Base-by-base conservation (phyloP, 2,113 vertebrate genomes). In the Pygoscelis adeliae region DNA sequence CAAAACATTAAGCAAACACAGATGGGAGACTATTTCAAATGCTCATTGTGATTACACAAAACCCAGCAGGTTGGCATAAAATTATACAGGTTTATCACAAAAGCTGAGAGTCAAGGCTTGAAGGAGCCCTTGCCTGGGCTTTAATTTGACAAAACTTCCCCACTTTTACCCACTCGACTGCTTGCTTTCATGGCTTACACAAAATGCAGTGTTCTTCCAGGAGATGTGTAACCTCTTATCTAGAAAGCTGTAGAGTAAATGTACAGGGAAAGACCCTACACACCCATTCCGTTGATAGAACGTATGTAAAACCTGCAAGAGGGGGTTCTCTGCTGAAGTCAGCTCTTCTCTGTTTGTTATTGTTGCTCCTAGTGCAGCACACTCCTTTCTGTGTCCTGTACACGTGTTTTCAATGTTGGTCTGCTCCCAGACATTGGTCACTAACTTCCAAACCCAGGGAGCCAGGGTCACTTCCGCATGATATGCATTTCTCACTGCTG, bases 391-490 rank as follows among this genome's bases (percentile, higher is more conserved):
- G 63, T 44, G 80, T 90, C 85, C 72, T 40, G 38, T 42, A 65
- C 87, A 83, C 26, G 8, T 69, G 90, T 87, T 88, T 89, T 92
- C 82, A 92, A 70, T 66, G 90, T 25, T 55, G 87, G 49, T 91
- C 69, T 76, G 73, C 91, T 93, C 90, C 76, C 70, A 88, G 94
- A 91, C 85, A 78, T 94, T 59, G 95, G 97, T 95, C 97, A 96
- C 90, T 83, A 61, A 87, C 71, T 95, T 93, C 81, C 63, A 96
- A 96, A 95, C 89, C 94, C 53, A 29, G 87, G 94, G 95, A 91
- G 78, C 78, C 65, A 42, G 87, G 96, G 96, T 96, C 78, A 88
- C 93, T 97, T 98, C 97, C 85, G 53, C 84, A 70, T 77, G 50
- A 95, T 58, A 52, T 34, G 87, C 85, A 81, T 92, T 96, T 96